A percentile compares a stretch with the other conserved stretches of the same genome.
Evolutionary conservation across 2,888 invertebrate genomes (phyloP).

Genomic region (Antheraea assamensis): DNA sequence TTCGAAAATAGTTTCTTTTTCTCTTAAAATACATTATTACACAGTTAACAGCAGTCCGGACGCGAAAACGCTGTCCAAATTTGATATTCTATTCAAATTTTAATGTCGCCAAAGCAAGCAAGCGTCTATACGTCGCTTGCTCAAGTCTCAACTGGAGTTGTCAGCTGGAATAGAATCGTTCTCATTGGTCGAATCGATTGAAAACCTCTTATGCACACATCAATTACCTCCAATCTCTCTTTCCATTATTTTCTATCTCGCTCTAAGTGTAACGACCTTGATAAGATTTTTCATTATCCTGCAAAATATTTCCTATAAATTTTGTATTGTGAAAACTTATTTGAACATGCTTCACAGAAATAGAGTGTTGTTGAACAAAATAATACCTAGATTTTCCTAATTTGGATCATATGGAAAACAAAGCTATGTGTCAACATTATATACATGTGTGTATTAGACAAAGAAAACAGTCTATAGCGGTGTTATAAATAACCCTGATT

Average conservation of each 20-base stretch:
- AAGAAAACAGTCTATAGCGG: slow-evolving; percentile 62
- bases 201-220: slow-evolving; percentile 58
- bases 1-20: slow-evolving; percentile 78
- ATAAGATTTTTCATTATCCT: slow-evolving; percentile 47
- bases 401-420: slow-evolving; percentile 72
- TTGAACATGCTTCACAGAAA: not conserved
- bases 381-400: slow-evolving; percentile 33
- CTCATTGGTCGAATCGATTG: slow-evolving; percentile 80
- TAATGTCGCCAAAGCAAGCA: slow-evolving; percentile 50
- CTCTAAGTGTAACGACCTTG: slow-evolving; percentile 63
- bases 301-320: slow-evolving; percentile 31
- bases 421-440: slow-evolving; percentile 69
- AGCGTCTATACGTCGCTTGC: slow-evolving; percentile 60
- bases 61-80: slow-evolving; percentile 73
- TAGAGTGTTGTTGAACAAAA: not conserved
- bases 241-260: slow-evolving; percentile 49
- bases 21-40: slow-evolving; percentile 82
- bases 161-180: slow-evolving; percentile 72
- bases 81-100: slow-evolving; percentile 54
- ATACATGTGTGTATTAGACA: slow-evolving; percentile 51
- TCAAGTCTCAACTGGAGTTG: slow-evolving; percentile 69
- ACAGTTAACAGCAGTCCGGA: slow-evolving; percentile 71
- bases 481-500: slow-evolving; percentile 51
- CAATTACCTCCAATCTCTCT: slow-evolving; percentile 48
- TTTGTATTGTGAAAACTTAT: slow-evolving; percentile 17